Evolutionary conservation across 2,113 vertebrate species (phyloP), one percentile per base, ranked within the genome.

Genomic region (Corythaixoides concolor): DNA sequence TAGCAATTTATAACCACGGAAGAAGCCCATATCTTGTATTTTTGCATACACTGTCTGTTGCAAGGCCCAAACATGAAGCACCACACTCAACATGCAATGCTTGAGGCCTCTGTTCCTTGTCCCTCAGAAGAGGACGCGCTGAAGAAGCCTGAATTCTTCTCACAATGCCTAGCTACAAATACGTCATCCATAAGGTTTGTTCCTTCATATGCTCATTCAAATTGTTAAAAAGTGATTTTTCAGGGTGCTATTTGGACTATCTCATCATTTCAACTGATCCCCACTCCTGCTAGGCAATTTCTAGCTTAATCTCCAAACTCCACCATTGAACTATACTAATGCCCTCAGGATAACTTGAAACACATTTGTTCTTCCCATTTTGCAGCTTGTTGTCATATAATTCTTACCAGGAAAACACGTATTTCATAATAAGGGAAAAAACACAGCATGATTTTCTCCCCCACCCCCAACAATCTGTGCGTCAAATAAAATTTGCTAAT

Each of bases 11-110:
- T 14, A 64, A 62, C 5, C 8, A 60, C 21, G 69, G 27, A 23
- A 43, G 28, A 7, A 60, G 7, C 12, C 15, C 7, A 62, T 5
- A 26, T 67, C 39, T 30, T 69, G 5, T 3, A 13, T 26, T 85
- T 73, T 15, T 39, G 35, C 28, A 58, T 12, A 8, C 0, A 0
- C 23, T 8, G 2, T 3, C 22, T 74, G 35, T 13, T 67, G n/a
- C 41, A 55, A 72, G 52, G 52, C 7, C 12, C 3, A 4, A 70
- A 55, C 12, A 35, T 0, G 0, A 91, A 75, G 16, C 11, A 70
- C 6, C 0, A 2, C 18, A 26, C 8, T 75, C 41, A 45, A 6
- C 6, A 17, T 7, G 12, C 28, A 22, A 10, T 8, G 8, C 30
- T n/a, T 30, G 9, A 58, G 24, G 32, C 19, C 6, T 70, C 37